These are phyloP conservation scores for Patella depressa DNA, from an alignment of 2,888 invertebrate genomes.

Conservation along the genomic window DNA sequence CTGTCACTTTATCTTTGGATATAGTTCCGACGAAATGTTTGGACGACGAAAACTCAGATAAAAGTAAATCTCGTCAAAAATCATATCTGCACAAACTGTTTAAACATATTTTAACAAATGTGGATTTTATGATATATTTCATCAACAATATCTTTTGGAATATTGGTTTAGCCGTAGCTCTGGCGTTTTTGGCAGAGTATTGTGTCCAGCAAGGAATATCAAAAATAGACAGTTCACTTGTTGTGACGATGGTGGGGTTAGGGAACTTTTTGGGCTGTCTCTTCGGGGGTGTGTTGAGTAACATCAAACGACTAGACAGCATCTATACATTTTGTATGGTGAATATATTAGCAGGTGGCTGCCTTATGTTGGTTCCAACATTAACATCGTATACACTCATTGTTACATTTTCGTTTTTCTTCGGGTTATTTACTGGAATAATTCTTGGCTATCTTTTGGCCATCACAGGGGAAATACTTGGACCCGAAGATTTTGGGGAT, in stretches of 20 bases:
- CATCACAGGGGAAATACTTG: constrained; percentile 51
- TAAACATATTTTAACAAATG: constrained; percentile 18
- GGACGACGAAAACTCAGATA: not conserved
- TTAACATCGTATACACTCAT: not conserved
- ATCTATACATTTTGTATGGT: constrained; percentile 42
- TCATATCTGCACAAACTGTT: constrained; percentile 15
- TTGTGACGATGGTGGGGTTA: constrained; percentile 42
- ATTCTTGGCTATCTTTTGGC: constrained; percentile 52
- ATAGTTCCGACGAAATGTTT: constrained; percentile 14
- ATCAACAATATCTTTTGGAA: constrained; percentile 23
- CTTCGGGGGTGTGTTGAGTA: constrained; percentile 49
- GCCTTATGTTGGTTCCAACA: constrained; percentile 31
- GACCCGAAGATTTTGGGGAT: constrained; percentile 44
- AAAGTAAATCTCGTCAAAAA: not conserved
- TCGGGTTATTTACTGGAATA: constrained; percentile 50
- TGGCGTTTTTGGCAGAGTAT: constrained; percentile 50
- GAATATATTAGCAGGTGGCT: constrained; percentile 41
- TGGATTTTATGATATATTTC: constrained; percentile 21
- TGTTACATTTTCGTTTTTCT: constrained; percentile 27
- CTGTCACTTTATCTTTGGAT: constrained; percentile 17
- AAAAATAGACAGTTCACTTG: constrained; percentile 39
- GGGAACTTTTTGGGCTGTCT: constrained; percentile 52
- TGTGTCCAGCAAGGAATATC: constrained; percentile 41
- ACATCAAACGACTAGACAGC: constrained; percentile 42
- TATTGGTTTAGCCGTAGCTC: constrained; percentile 31